Conservation (phyloP, 2,113 vertebrate species). For the Cynoglossus semilaevis region DNA sequence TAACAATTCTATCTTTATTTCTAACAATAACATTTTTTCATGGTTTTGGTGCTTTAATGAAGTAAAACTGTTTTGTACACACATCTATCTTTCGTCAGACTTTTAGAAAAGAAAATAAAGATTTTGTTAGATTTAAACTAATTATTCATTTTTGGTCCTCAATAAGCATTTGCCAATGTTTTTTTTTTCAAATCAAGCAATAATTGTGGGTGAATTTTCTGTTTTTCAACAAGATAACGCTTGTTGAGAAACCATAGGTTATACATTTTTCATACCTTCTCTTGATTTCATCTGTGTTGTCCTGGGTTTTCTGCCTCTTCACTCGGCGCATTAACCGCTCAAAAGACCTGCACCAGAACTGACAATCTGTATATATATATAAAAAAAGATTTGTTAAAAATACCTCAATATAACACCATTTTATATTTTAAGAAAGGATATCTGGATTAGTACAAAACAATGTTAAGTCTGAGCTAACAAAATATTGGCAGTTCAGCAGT, state of each 20-base stretch:
- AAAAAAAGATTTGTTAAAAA: neutral
- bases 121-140: too few relatives aligned
- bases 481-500: slow-evolving; percentile 17
- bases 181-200: too few relatives aligned
- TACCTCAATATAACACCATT: neutral
- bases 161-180: too few relatives aligned
- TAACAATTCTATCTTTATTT: too few relatives aligned
- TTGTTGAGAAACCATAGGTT: too few relatives aligned
- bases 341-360: slow-evolving; percentile 76
- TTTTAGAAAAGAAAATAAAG: too few relatives aligned
- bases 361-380: slow-evolving; percentile 72
- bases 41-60: too few relatives aligned
- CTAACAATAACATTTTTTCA: too few relatives aligned
- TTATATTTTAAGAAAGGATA: neutral
- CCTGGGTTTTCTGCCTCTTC: slow-evolving; percentile 91
- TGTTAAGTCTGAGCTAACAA: slow-evolving; percentile 7
- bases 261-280: slow-evolving; percentile 85
- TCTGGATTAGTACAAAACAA: neutral
- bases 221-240: neutral
- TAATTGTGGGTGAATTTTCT: too few relatives aligned
- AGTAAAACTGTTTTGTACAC: too few relatives aligned
- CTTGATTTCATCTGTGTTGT: slow-evolving; percentile 80
- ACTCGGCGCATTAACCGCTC: slow-evolving; percentile 90
- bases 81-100: too few relatives aligned
- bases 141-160: too few relatives aligned